A percentile compares a stretch with the other conserved stretches of the same genome.
Evolutionary conservation across 2,797 vertebrate species (phyloP).

Genomic region (Mus minutoides): DNA sequence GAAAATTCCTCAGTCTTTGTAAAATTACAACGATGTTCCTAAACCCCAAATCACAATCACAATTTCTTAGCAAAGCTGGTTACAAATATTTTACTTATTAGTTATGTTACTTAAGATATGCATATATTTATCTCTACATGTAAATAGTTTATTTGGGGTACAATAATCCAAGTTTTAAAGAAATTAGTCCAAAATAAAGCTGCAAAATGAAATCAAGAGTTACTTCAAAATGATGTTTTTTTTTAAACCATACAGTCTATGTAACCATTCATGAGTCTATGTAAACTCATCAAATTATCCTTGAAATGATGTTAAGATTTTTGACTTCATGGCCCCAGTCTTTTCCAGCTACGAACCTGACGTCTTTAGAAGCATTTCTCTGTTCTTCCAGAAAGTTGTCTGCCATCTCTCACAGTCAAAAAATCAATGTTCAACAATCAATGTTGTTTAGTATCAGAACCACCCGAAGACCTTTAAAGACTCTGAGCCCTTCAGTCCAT

Average conservation of each 20-base stretch:
- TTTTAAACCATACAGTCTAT: background rate
- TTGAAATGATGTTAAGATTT: conserved; percentile 6
- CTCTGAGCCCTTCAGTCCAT: background rate
- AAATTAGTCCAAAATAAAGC: conserved; percentile 14
- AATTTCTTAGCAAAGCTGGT: conserved; percentile 34
- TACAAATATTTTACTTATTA: conserved; percentile 36
- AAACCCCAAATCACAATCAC: background rate
- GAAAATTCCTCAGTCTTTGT: background rate
- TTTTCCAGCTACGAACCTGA: conserved; percentile 28
- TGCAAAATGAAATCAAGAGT: conserved; percentile 52
- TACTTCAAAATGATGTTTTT: conserved; percentile 15
- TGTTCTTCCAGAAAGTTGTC: background rate
- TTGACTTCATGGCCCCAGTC: conserved; percentile 20
- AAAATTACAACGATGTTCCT: conserved; percentile 15
- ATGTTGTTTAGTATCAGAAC: conserved; percentile 17
- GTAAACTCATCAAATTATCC: conserved; percentile 45
- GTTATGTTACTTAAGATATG: background rate
- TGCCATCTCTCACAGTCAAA: background rate
- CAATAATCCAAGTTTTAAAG: conserved; percentile 43
- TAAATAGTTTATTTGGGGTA: conserved; percentile 54
- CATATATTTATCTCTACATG: conserved; percentile 41
- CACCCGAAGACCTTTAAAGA: conserved; percentile 52
- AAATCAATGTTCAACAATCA: background rate
- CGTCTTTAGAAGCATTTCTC: conserved; percentile 21
- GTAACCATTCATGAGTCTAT: too few species aligned